Evolutionary conservation across 2,888 invertebrate genomes (phyloP), one percentile per base, ranked within the genome.

Genomic region (Callosobruchus maculatus): DNA sequence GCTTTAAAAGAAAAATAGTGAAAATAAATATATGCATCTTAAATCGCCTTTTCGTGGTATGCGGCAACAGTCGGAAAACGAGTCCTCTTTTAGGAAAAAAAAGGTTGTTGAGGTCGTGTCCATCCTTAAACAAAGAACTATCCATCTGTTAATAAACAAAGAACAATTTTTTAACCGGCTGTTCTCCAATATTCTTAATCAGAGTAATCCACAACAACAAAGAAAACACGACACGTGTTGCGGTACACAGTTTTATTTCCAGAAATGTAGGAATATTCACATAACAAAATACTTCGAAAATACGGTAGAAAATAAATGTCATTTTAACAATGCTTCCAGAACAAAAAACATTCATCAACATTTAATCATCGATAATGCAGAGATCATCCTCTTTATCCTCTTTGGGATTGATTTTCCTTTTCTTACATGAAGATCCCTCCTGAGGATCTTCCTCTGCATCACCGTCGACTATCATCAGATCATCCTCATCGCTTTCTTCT

Each of bases 351-450:
- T n/a, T 30, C 21, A 30, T 21, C 2, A n/a, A 20, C 9, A 66
- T 31, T 77, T 73, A 78, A 72, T 22, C 26, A 31, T 78, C 77
- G 49, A 78, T 70, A 68, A 78, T 71, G 67, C 74, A 77, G 67
- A 78, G 68, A 75, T 78, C 78, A 74, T 77, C 78, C 30, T 78
- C 79, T 18, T 74, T 75, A 22, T 77, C 77, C 20, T 70, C 70
- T 13, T 74, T 72, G 21, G 83, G 81, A 75, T 85, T 81, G 4
- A 84, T 75, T 77, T 84, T 85, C 70, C 84, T 83, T 72, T 81
- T 82, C 75, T 85, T 85, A 13, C 82, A 81, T 0, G 87, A 87
- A 7, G 86, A 84, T 9, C 87, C 87, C 80, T 86, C 86, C 78
- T 85, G 85, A 26, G 85, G 86, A 80, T 86, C 83, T 68, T 78